A percentile compares a stretch with the other conserved stretches of the same genome.
Conservation (phyloP, 2,113 vertebrate genomes). For the Eptesicus fuscus region DNA sequence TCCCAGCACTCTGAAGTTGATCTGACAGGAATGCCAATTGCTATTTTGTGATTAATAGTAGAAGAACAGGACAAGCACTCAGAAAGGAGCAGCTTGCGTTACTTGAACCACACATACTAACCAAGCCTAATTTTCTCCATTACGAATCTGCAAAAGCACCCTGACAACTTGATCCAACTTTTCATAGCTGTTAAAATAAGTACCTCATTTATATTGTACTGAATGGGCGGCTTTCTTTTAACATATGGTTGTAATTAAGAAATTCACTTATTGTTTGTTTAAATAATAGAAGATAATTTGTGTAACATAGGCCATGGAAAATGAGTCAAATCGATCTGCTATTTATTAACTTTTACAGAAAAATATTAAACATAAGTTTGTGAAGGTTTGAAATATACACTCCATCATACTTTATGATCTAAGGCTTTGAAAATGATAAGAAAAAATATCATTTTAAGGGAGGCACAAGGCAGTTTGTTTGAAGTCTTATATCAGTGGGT, state of each 20-base stretch:
- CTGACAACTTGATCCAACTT: neutral
- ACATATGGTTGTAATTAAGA: neutral
- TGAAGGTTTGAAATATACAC: neutral
- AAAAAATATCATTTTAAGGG: neutral
- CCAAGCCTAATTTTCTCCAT: neutral
- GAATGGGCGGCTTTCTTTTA: neutral
- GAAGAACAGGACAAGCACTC: neutral
- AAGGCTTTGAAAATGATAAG: neutral
- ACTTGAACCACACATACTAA: neutral
- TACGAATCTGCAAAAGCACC: neutral
- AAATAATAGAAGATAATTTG: slow-evolving; percentile 23
- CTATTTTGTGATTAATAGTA: neutral
- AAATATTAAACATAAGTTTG: neutral
- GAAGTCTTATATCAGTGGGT: neutral
- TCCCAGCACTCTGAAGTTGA: neutral
- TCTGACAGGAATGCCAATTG: neutral
- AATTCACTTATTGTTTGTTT: neutral
- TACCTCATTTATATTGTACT: neutral
- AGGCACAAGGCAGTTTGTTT: neutral
- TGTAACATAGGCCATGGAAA: neutral
- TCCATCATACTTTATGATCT: neutral
- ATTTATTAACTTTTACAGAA: neutral
- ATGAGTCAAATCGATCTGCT: neutral
- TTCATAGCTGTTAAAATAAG: neutral
- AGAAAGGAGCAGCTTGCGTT: neutral